Conservation (phyloP, 1,140 invertebrate genomes). For the Polyergus mexicanus region DNA sequence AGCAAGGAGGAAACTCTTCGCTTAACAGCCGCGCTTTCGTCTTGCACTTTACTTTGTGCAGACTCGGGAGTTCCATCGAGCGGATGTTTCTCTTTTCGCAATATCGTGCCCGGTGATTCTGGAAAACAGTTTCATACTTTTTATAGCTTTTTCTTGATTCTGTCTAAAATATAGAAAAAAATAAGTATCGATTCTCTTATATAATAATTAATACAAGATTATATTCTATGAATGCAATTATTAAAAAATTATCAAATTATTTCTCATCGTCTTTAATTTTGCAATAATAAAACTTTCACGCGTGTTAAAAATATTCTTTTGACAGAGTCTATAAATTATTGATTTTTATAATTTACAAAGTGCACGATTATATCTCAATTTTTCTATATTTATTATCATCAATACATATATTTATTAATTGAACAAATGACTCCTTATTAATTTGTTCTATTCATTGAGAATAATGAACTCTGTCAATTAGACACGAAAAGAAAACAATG, state of each 20-base stretch:
- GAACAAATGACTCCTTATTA: background rate
- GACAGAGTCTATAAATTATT: background rate
- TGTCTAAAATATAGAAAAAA: no score
- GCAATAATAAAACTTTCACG: background rate
- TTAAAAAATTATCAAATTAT: no score
- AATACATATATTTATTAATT: background rate
- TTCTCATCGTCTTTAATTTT: background rate
- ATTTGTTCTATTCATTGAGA: background rate
- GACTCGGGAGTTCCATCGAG: constrained; percentile 30
- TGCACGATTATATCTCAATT: background rate
- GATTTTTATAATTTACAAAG: background rate
- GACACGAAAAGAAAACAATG: background rate
- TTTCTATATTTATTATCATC: background rate
- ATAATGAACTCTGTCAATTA: background rate
- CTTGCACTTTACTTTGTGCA: constrained; percentile 61
- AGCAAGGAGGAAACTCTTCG: constrained; percentile 72
- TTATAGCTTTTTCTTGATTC: background rate
- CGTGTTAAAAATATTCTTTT: background rate
- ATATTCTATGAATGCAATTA: no score
- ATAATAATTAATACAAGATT: no score
- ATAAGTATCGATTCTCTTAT: no score
- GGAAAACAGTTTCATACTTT: background rate
- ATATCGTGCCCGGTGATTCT: background rate
- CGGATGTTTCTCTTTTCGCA: constrained; percentile 37
- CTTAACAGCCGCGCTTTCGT: constrained; percentile 71